Base-by-base conservation (phyloP, 2,797 vertebrate species). In the Epinephelus malabaricus region DNA sequence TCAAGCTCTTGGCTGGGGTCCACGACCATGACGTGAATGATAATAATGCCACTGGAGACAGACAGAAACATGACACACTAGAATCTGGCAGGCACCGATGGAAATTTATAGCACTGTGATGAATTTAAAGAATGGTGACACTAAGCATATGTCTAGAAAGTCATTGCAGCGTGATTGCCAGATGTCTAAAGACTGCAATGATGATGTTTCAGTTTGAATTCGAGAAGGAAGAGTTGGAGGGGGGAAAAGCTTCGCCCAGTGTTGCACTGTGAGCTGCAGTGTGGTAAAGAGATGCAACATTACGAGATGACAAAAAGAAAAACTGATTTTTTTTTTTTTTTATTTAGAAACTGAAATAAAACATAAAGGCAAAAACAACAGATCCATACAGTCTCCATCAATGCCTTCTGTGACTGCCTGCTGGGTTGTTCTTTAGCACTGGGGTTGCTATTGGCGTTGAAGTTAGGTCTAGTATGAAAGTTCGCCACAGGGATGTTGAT, bases 1-100 rank as follows among this genome's bases (percentile, higher is more conserved):
- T 92, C 89, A 89, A 66, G 73, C 69, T 80, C 73, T 69, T 91
- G 89, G 92, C 89, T 79, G 15, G 3, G 10, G 43, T 90, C 86
- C 88, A 85, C 45, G 27, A 67, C 77, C 83, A 83, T 86, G 86
- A 88, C 76, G 18, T 63, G 86, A 91, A 92, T 92, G 79, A 91
- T 90, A 91, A 92, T 82, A 91, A 92, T 82, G 58, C 51, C 53
- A 3, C 61, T 2, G 45, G 65, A 82, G 68, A 84, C 65, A 62
- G 82, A 83, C 71, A 66, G 80, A 60, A 70, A 81, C 62, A 56
- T 60, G 76, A 82, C 73, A 73, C 50, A 60, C 17, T 3, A 55
- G 23, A 80, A 72, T 70, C 59, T 62, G 43, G 60, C 66, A 65
- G 25, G 50, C 43, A 27, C 1, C 56, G 63, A 82, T 72, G 79